Base-by-base conservation (phyloP, 1,140 invertebrate genomes). In the Meloidogyne floridensis region DNA sequence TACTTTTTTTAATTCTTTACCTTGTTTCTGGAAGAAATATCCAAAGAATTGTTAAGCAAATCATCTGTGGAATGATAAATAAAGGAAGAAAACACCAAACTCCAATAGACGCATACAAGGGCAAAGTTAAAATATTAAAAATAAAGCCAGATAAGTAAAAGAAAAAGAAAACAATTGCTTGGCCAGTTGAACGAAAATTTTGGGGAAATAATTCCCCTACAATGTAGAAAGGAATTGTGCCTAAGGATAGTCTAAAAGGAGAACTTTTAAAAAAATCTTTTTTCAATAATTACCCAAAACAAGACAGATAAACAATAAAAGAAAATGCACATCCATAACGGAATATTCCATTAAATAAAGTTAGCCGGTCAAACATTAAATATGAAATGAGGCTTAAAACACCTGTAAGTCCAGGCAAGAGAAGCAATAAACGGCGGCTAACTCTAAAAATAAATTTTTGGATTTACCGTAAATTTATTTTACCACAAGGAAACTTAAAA, bases 321-420 rank as follows among this genome's bases (percentile, higher is more conserved):
- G 20, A 53, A 43, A 74, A 42, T 42, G 72, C 72, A 82, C 86
- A 87, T 43, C 86, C 86, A 71, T 85, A 87, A 18, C 82, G n/a
- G 53, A 82, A 85, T 43, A 71, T 20, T 20, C 8, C 13, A n/a
- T 76, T 5, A 8, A 77, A 15, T 5, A 70, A 71, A 15, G 84
- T 51, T 0, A 87, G 32, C 13, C 83, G 72, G 54, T 87, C 86
- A 56, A 86, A 87, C 43, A 83, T 13, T 18, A 85, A 42, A 78
- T 87, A 87, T 0, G 59, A 71, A 20, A 72, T 20, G 20, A 87
- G 71, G n/a, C 42, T 84, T 13, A 83, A n/a, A 43, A 72, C 79
- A 70, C 86, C 86, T n/a, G 77, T 75, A 70, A 86, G 70, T 51
- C 86, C 86, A 13, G 80, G 20, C 9, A 54, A 56, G 32, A 87